Evolutionary conservation across 2,888 invertebrate genomes (phyloP), one percentile per base, ranked within the genome.

Genomic region (Erebia epiphron): DNA sequence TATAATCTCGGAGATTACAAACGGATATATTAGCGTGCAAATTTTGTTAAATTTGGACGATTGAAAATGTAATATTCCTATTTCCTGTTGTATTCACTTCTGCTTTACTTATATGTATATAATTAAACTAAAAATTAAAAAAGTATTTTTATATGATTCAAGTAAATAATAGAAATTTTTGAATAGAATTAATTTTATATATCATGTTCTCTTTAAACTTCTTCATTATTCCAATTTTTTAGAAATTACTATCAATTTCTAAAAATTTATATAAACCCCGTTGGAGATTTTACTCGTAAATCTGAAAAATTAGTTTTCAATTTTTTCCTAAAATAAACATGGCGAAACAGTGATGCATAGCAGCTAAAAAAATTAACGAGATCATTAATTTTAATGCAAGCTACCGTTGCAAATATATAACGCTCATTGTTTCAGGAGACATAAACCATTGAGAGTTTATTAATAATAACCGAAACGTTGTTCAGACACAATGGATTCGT

Each of bases 401-500:
- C 62, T 26, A 41, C 16, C 52, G 16, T 66, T 43, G 56, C 18
- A 41, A 13, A 56, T 13, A 46, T 66, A 66, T 66, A 66, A 58
- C 49, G 58, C 58, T 57, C 57, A 67, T 67, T 67, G 49, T 67
- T 67, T 67, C 67, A 26, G 46, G n/a, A 46, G n/a, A 67, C 57
- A 49, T 58, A 66, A 43, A 54, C 46, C 68, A 67, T 66, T 26
- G 67, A 72, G 67, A 70, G 68, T 54, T 73, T 74, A 74, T 72
- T 72, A 70, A 64, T 73, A 70, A 74, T 74, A 74, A 73, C 69
- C 73, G 64, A 69, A 74, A 69, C 73, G 73, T 73, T 73, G 75
- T 77, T 75, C 76, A 73, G 62, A 68, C 70, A 80, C 79, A 79
- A 79, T 77, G 76, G 78, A 69, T 61, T 77, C 76, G 77, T 78